These are phyloP conservation scores for Oscheius sp. DNA, from an alignment of 1,140 invertebrate genomes.

Conservation along the genomic window DNA sequence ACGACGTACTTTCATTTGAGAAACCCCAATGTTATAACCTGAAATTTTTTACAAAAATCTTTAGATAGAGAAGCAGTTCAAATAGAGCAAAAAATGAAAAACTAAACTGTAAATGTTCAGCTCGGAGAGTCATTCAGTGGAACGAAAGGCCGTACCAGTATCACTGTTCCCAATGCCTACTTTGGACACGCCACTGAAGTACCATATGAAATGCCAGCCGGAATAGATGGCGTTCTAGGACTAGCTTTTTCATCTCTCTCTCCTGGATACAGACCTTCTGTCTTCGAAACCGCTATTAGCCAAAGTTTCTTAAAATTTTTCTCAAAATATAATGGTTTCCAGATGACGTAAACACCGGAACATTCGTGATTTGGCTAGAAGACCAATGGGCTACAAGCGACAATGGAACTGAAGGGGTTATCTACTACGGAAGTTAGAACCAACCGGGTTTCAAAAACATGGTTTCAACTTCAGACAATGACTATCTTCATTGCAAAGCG, in stretches of 20 bases:
- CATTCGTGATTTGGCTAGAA: conserved; percentile 7
- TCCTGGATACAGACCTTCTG: neutral
- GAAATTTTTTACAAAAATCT: no score
- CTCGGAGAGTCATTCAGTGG: neutral
- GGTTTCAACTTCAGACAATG: neutral
- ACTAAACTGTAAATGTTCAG: neutral
- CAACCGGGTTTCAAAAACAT: neutral
- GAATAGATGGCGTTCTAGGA: neutral
- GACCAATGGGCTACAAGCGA: neutral
- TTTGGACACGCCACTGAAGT: neutral
- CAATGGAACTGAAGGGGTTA: conserved; percentile 2
- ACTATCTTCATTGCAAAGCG: neutral
- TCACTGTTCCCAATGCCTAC: neutral
- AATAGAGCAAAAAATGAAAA: no score
- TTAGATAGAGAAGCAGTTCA: no score
- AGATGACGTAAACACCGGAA: neutral
- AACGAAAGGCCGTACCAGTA: neutral
- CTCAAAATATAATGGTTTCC: no score
- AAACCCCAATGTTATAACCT: no score
- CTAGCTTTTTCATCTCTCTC: neutral
- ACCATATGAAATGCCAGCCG: neutral
- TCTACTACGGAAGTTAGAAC: neutral
- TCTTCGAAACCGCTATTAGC: neutral
- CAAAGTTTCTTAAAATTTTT: no score
- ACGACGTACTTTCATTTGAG: no score